Percentiles rank a stretch among this genome's conserved stretches.
Evolutionary conservation across 92 coral and sea anemone species (phyloP).

Genomic region (Chrysogorgia sp.): DNA sequence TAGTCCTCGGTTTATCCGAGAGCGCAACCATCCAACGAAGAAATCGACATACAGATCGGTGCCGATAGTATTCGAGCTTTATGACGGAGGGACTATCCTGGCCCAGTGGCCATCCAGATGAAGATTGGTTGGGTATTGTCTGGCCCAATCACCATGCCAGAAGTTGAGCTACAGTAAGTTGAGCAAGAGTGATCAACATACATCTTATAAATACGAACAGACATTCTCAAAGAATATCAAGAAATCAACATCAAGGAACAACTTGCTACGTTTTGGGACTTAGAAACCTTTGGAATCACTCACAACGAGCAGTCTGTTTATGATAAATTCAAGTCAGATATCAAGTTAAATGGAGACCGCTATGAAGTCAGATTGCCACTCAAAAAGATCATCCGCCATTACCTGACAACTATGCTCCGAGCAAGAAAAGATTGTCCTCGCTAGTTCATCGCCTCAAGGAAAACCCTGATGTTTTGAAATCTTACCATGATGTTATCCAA

Average conservation of each 20-base stretch:
- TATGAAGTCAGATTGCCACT: conserved; percentile 62
- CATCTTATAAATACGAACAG: conserved; percentile 28
- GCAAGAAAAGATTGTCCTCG: conserved; percentile 39
- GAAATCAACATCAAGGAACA: not conserved
- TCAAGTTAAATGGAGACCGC: conserved; percentile 39
- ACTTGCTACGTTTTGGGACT: conserved; percentile 45
- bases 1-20: conserved; percentile 17
- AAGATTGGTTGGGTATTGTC: conserved; percentile 38
- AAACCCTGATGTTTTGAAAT: conserved; percentile 40
- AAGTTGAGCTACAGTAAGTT: conserved; percentile 16
- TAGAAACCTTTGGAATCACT: conserved; percentile 45
- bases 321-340: conserved; percentile 17
- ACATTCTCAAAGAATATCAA: not conserved
- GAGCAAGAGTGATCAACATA: conserved; percentile 38
- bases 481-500: conserved; percentile 41
- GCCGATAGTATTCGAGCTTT: conserved; percentile 66
- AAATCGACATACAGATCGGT: conserved; percentile 61
- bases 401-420: conserved; percentile 53
- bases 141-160: conserved; percentile 35
- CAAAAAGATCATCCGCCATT: conserved; percentile 49
- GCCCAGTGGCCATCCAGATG: conserved; percentile 38
- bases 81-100: conserved; percentile 46
- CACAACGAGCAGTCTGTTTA: conserved; percentile 39
- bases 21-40: conserved; percentile 6
- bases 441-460: conserved; percentile 35